Percentiles rank a stretch among this genome's conserved stretches.
Conservation (phyloP, 2,113 vertebrate genomes). For the Caranx melampygus region DNA sequence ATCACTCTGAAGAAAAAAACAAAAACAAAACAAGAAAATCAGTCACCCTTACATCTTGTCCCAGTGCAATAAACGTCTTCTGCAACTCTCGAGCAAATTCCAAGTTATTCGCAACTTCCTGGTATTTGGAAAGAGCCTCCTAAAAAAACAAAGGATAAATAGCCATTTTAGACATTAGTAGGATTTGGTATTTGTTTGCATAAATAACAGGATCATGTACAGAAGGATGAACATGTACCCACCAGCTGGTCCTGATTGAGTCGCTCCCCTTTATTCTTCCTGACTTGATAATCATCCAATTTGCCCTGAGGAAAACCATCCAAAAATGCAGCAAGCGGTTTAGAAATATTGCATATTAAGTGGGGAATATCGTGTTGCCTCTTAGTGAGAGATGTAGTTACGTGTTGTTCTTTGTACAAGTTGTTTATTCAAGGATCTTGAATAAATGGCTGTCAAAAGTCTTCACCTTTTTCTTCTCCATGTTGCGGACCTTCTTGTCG, state of each 20-base stretch:
- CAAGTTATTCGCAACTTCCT: constrained; percentile 95
- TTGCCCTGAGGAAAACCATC: constrained; percentile 85
- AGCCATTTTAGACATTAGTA: not conserved
- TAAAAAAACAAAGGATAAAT: constrained; percentile 62
- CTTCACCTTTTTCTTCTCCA: constrained; percentile 97
- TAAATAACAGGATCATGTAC: not conserved
- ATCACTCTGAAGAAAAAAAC: not conserved
- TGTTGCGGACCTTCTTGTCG: constrained; percentile 95
- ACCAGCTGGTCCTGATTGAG: constrained; percentile 98
- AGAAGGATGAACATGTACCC: constrained; percentile 53
- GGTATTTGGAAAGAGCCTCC: constrained; percentile 96
- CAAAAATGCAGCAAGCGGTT: not conserved
- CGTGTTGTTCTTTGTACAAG: not conserved
- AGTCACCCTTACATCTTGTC: constrained; percentile 92
- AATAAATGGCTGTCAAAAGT: not conserved
- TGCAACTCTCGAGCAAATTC: constrained; percentile 97
- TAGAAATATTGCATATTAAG: not conserved
- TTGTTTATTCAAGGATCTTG: not conserved
- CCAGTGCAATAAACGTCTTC: constrained; percentile 93
- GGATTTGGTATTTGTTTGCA: not conserved
- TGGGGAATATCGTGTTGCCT: not conserved
- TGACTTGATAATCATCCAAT: constrained; percentile 95
- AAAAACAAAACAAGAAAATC: not conserved
- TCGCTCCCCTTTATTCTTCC: constrained; percentile 92
- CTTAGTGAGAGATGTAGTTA: not conserved